phyloP scores from a whole-genome alignment of 2,888 invertebrate species.

The Embidobia sp. region DNA sequence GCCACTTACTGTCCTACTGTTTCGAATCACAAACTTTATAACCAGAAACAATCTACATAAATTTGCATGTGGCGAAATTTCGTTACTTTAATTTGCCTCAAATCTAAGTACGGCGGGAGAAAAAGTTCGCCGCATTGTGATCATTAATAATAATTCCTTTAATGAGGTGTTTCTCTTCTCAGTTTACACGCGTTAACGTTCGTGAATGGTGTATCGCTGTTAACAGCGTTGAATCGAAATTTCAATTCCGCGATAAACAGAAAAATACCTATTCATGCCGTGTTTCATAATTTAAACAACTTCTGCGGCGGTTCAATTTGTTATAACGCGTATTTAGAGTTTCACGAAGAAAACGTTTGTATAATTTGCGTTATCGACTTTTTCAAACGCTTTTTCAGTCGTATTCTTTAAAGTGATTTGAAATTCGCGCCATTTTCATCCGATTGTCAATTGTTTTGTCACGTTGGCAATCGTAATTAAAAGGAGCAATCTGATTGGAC shows the following conservation, averaged over 20 bases:
- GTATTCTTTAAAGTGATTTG: too few species aligned
- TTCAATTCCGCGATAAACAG: not conserved
- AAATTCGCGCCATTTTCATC: too few species aligned
- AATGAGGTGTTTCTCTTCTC: too few species aligned
- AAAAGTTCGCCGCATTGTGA: too few species aligned
- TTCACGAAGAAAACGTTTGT: not conserved
- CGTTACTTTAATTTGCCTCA: too few species aligned
- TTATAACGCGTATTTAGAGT: not conserved
- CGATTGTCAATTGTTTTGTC: too few species aligned
- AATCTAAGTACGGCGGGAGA: too few species aligned
- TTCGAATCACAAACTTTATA: conserved; percentile 6
- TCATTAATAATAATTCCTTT: too few species aligned
- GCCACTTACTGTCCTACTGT: not conserved
- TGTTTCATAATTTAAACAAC: not conserved
- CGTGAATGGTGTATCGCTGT: not conserved
- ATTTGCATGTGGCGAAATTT: conserved; percentile 3
- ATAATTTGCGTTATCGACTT: too few species aligned
- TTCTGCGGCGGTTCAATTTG: not conserved
- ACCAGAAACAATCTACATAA: conserved; percentile 1
- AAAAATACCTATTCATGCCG: not conserved
- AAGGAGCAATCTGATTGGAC: too few species aligned
- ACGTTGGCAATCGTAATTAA: too few species aligned
- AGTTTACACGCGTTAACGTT: not conserved
- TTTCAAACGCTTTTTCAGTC: too few species aligned
- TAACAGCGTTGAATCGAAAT: not conserved